Evolutionary conservation across 2,888 invertebrate genomes (phyloP).

Genomic region (Lacanobia oleracea): DNA sequence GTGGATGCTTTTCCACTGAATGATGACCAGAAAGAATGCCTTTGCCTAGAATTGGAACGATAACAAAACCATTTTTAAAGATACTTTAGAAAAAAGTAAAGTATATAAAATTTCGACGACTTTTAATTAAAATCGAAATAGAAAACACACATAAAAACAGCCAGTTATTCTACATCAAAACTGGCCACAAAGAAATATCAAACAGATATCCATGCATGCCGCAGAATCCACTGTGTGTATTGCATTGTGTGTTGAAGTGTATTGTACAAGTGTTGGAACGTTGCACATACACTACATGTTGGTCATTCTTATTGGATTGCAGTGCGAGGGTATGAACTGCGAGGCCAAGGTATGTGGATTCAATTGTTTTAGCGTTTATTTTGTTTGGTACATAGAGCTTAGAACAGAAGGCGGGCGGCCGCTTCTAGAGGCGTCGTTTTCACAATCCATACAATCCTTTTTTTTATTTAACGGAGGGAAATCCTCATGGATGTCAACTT

Average conservation of each 20-base stretch:
- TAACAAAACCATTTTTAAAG: too few relatives aligned
- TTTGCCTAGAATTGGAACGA: background rate
- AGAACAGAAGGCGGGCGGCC: too few relatives aligned
- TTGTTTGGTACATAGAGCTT: background rate
- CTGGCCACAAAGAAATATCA: background rate
- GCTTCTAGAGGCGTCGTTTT: too few relatives aligned
- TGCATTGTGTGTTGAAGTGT: slow-evolving; percentile 44
- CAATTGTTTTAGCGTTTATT: slow-evolving; percentile 29
- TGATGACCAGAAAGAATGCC: background rate
- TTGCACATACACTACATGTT: slow-evolving; percentile 15
- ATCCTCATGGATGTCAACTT: too few relatives aligned
- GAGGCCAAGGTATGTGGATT: slow-evolving; percentile 64
- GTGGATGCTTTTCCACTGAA: background rate
- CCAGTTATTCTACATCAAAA: background rate
- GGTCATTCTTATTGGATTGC: slow-evolving; percentile 60
- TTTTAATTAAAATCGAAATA: too few relatives aligned
- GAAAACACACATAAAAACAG: background rate
- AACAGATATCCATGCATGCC: slow-evolving; percentile 5
- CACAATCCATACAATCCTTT: too few relatives aligned
- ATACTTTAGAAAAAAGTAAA: too few relatives aligned
- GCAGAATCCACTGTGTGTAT: slow-evolving; percentile 20
- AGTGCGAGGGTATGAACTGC: slow-evolving; percentile 75
- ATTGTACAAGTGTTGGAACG: slow-evolving; percentile 33
- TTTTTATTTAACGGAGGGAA: too few relatives aligned
- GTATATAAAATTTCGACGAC: too few relatives aligned